Conservation (phyloP, 2,888 invertebrate genomes). For the Zygothrica quintamaculata region DNA sequence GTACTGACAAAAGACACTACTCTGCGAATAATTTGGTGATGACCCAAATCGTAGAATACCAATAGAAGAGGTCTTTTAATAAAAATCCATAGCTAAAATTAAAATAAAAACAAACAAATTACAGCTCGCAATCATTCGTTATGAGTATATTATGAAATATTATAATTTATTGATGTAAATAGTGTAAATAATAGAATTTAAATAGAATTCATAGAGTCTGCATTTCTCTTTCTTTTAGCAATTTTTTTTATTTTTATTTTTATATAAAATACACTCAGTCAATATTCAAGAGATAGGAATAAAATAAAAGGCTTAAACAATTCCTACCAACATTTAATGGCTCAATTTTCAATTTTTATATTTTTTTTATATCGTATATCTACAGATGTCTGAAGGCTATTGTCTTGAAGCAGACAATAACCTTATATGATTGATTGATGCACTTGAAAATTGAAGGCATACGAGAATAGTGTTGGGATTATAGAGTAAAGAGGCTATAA, state of each 20-base stretch:
- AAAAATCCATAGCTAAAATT: conserved; percentile 26
- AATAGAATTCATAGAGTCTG: background rate
- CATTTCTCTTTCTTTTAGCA: too few relatives aligned
- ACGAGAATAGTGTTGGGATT: too few relatives aligned
- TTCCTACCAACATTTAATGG: conserved; percentile 50
- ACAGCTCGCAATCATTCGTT: conserved; percentile 38
- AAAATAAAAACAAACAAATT: conserved; percentile 26
- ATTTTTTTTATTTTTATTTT: too few relatives aligned
- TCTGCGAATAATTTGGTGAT: conserved; percentile 38
- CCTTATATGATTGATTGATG: conserved; percentile 64
- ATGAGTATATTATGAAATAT: background rate
- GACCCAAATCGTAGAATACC: conserved; percentile 26
- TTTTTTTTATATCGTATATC: conserved; percentile 16
- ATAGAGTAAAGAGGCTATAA: conserved; percentile 29
- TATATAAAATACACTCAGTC: conserved; percentile 21
- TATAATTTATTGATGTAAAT: conserved; percentile 12
- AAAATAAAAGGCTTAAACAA: conserved; percentile 7
- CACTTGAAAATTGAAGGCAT: too few relatives aligned
- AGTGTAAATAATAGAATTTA: conserved; percentile 2
- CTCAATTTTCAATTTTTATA: conserved; percentile 43
- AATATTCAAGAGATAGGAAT: conserved; percentile 14
- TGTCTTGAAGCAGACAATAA: conserved; percentile 53
- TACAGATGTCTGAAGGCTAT: conserved; percentile 35
- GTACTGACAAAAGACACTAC: conserved; percentile 18
- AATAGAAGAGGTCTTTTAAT: conserved; percentile 20